These are phyloP conservation scores for Tragelaphus buxtoni DNA, from an alignment of 2,113 vertebrate genomes.

Conservation along the genomic window DNA sequence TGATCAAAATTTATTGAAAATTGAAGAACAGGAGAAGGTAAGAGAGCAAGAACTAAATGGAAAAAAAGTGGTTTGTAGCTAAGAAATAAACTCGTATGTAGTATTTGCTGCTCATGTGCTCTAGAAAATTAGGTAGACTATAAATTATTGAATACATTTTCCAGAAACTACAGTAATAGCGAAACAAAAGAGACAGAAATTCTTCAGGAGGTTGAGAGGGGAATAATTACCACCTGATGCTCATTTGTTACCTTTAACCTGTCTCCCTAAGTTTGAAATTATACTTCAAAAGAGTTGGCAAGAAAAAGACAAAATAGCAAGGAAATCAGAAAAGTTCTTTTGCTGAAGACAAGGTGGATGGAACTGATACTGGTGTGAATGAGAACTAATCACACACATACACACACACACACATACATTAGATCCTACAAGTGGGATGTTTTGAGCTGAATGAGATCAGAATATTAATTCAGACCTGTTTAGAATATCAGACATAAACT, in stretches of 20 bases:
- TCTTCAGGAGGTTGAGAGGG: not conserved
- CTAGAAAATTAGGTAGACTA: not conserved
- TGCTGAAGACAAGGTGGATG: not conserved
- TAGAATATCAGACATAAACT: not conserved
- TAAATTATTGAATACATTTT: slow-evolving; percentile 7
- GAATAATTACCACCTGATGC: not conserved
- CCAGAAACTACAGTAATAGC: not conserved
- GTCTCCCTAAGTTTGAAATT: not conserved
- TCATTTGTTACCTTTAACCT: not conserved
- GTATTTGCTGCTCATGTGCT: not conserved
- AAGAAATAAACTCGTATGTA: not conserved
- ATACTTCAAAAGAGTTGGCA: not conserved
- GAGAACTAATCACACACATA: not conserved
- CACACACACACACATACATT: not conserved
- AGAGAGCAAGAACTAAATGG: not conserved
- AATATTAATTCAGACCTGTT: not conserved
- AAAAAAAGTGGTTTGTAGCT: not conserved
- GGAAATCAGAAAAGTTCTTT: not conserved
- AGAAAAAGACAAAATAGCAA: not conserved
- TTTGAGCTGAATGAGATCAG: not conserved
- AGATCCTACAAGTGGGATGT: not conserved
- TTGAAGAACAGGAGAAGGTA: slow-evolving; percentile 12
- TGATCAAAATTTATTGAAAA: slow-evolving; percentile 52
- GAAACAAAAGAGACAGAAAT: not conserved
- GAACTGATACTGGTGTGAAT: not conserved